phyloP scores from a whole-genome alignment of 2,888 invertebrate species.

The Chironomus tentans region DNA sequence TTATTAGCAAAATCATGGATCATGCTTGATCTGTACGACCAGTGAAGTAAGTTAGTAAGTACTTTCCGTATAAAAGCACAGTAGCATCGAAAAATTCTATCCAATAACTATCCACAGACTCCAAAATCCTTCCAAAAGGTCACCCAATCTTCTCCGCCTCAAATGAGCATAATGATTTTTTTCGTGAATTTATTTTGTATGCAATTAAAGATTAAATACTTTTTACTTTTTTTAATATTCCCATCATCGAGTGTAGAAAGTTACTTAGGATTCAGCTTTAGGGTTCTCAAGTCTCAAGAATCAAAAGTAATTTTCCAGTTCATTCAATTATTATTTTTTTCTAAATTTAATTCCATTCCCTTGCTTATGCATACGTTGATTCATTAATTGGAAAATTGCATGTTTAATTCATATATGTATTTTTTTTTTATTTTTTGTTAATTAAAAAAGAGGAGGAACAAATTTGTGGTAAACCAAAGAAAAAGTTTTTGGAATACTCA shows the following conservation, averaged over 20 bases:
- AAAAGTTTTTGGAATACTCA: neutral
- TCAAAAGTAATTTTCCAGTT: neutral
- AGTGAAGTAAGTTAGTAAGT: too few species aligned
- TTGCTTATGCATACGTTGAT: too few species aligned
- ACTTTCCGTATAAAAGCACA: too few species aligned
- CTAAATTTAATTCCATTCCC: neutral
- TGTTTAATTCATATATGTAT: neutral
- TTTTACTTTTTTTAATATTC: neutral
- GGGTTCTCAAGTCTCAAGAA: constrained; percentile 14
- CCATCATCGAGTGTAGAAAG: neutral
- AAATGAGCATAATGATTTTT: neutral
- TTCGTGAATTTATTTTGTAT: neutral
- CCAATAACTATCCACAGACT: too few species aligned
- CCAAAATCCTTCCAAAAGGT: too few species aligned
- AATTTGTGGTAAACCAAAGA: too few species aligned
- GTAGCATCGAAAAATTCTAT: too few species aligned
- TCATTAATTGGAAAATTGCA: too few species aligned
- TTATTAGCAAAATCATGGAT: too few species aligned
- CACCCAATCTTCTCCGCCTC: too few species aligned
- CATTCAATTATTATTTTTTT: neutral
- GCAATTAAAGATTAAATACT: neutral
- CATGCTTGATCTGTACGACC: too few species aligned
- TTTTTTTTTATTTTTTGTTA: neutral
- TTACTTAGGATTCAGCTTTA: constrained; percentile 4
- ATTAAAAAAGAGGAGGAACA: too few species aligned